phyloP scores from a whole-genome alignment of 2,797 vertebrate species.

The Fratercula arctica region DNA sequence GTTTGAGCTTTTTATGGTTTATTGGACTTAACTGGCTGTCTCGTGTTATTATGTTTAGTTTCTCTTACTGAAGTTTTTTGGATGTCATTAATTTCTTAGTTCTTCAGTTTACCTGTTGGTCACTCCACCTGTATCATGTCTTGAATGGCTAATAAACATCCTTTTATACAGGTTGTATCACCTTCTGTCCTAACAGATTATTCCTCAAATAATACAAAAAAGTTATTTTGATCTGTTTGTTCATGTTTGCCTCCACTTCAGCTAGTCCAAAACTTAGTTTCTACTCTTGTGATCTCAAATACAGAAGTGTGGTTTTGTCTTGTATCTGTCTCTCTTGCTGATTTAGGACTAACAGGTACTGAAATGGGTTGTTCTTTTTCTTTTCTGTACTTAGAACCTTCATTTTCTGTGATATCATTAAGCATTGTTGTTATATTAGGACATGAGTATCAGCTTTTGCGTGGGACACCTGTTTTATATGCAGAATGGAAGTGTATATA shows the following conservation, averaged over 20 bases:
- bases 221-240: background rate
- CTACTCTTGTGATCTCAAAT: background rate
- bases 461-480: background rate
- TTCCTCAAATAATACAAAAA: background rate
- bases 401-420: background rate
- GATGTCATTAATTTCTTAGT: background rate
- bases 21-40: background rate
- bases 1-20: background rate
- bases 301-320: fast-evolving
- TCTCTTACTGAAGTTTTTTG: background rate
- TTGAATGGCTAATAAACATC: background rate
- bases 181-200: background rate
- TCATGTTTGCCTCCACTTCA: background rate
- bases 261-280: background rate
- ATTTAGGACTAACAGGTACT: background rate
- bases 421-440: background rate
- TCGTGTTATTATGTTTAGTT: background rate
- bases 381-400: background rate
- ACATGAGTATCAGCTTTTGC: background rate
- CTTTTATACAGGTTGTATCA: background rate
- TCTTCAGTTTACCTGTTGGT: background rate
- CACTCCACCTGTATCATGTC: background rate
- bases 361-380: background rate
- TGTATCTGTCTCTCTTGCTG: background rate
- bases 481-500: background rate